Conservation (phyloP, 2,888 invertebrate genomes). For the Chelonus formosanus region DNA sequence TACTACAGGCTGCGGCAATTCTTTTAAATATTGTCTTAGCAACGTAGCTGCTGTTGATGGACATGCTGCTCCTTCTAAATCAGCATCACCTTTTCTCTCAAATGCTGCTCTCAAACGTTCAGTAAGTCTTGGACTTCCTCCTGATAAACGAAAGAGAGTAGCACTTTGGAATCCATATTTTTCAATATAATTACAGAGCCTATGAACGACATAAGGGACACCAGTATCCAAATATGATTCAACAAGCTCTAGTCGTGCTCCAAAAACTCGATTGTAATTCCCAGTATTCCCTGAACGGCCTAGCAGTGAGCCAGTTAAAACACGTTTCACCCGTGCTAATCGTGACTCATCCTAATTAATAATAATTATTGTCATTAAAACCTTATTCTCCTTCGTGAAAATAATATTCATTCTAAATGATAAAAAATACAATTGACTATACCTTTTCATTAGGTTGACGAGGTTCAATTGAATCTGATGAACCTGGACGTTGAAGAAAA, state of each 20-base stretch:
- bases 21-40: constrained; percentile 69
- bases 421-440: constrained; percentile 19
- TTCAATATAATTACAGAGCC: constrained; percentile 65
- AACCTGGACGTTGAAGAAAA: constrained; percentile 49
- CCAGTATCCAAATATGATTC: constrained; percentile 61
- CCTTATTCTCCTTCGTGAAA: too few species aligned
- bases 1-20: constrained; percentile 68
- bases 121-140: constrained; percentile 67
- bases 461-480: constrained; percentile 54
- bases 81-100: constrained; percentile 68
- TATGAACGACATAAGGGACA: constrained; percentile 63
- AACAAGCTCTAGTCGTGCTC: constrained; percentile 57
- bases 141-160: constrained; percentile 67
- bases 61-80: constrained; percentile 67
- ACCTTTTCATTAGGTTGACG: constrained; percentile 56
- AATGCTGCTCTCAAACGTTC: constrained; percentile 67
- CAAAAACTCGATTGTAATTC: constrained; percentile 55
- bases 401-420: neutral
- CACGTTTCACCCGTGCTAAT: constrained; percentile 61
- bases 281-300: constrained; percentile 49
- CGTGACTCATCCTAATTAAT: constrained; percentile 58
- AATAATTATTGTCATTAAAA: constrained; percentile 3
- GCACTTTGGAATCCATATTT: constrained; percentile 60
- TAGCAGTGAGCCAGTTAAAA: constrained; percentile 57
- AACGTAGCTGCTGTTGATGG: constrained; percentile 69